Base-by-base conservation (phyloP, 1,140 invertebrate species). In the Sycobia sp. region DNA sequence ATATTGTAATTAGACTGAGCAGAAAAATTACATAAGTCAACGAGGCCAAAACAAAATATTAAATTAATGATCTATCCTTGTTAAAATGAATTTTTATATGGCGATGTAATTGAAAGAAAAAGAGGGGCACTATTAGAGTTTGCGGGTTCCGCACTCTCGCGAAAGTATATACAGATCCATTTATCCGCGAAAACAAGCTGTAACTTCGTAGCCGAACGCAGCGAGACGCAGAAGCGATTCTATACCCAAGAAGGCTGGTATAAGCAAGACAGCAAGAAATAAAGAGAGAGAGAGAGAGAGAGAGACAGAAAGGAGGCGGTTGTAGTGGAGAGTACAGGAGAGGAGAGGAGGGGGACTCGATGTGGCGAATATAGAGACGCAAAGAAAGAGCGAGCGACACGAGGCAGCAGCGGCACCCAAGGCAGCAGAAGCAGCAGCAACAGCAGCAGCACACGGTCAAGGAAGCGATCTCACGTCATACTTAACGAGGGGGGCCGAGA, bases 391-490 rank as follows among this genome's bases (percentile, higher is more conserved):
- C 66, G 44, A 66, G 66, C 34, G 57, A 60, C 47, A 49, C 53
- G 47, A 68, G 29, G 66, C 46, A 56, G 49, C 18, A 50, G 54
- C 49, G 67, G 56, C 44, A 56, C n/a, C n/a, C n/a, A n/a, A n/a
- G n/a, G n/a, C n/a, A n/a, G 63, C 16, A 49, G 66, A 67, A 68
- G 55, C 46, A 53, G 43, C 20, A 46, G 49, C 27, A 49, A 43
- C 43, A 27, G 53, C 32, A 62, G 51, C 27, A 43, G 70, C 66
- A 70, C 71, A 68, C 47, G 62, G 54, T 69, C 55, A 74, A 77
- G 74, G 74, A 77, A 76, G 76, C 76, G 76, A 78, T 77, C 72
- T 76, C 77, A 77, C 76, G 73, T 79, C 76, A 79, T 79, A 78
- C 75, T 79, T 80, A 80, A 80, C 78, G 73, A 79, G 77, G 73